These are phyloP conservation scores for Rotaria sp. DNA, from an alignment of 2,888 invertebrate species.

Conservation along the genomic window DNA sequence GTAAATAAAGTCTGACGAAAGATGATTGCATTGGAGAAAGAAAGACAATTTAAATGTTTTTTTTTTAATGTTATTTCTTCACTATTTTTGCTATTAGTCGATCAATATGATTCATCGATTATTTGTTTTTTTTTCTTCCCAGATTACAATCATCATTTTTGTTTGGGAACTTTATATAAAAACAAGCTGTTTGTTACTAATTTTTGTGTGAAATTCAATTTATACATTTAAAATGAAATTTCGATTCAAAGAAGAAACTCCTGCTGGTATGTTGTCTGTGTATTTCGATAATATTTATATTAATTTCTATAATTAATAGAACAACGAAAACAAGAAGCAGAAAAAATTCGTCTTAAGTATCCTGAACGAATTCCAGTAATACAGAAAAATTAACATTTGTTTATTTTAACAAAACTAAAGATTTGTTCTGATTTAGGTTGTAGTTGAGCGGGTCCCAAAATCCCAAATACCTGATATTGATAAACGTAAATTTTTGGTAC, in stretches of 20 bases:
- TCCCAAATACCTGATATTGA: constrained; percentile 56
- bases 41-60: too few species aligned
- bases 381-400: background rate
- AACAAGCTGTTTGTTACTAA: background rate
- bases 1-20: too few species aligned
- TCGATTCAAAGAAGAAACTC: constrained; percentile 37
- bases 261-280: background rate
- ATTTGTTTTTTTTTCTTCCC: too few species aligned
- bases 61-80: too few species aligned
- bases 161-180: too few species aligned
- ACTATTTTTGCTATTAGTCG: too few species aligned
- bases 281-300: too few species aligned
- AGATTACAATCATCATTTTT: too few species aligned
- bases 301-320: constrained; percentile 44
- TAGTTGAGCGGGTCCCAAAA: constrained; percentile 56
- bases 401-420: background rate
- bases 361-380: constrained; percentile 55
- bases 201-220: background rate
- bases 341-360: constrained; percentile 53
- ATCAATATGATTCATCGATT: too few species aligned
- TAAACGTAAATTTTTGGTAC: constrained; percentile 57
- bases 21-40: too few species aligned
- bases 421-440: constrained; percentile 49
- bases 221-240: constrained; percentile 39
- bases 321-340: constrained; percentile 51